These are phyloP conservation scores for Lamproptera curius DNA, from an alignment of 2,888 invertebrate genomes.

Conservation along the genomic window DNA sequence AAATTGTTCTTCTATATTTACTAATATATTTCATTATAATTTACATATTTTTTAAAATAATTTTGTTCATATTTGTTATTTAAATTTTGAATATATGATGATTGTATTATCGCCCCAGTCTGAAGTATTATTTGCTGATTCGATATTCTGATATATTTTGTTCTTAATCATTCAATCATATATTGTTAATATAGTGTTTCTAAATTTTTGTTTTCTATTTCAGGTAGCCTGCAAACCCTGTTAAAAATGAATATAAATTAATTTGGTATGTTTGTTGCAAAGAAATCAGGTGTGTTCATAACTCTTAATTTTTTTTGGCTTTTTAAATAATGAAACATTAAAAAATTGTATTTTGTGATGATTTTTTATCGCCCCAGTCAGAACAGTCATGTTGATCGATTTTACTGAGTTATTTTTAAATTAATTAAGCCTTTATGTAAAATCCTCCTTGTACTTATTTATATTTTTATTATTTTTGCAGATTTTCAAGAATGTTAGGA, in stretches of 20 bases:
- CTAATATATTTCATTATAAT: background rate
- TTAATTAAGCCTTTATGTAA: too few species aligned
- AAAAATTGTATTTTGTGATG: too few species aligned
- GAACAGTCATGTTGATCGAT: slow-evolving; percentile 7
- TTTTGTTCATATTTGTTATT: background rate
- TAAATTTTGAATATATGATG: slow-evolving; percentile 32
- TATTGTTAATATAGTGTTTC: too few species aligned
- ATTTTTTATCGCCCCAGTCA: slow-evolving; percentile 14
- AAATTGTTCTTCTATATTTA: slow-evolving; percentile 24
- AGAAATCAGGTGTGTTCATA: background rate
- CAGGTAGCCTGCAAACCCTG: background rate
- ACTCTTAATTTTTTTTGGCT: too few species aligned
- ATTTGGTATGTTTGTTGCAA: too few species aligned
- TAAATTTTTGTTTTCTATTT: background rate
- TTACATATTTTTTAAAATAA: background rate
- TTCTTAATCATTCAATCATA: background rate
- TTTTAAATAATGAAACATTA: too few species aligned
- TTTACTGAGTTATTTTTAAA: slow-evolving; percentile 11
- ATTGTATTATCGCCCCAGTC: slow-evolving; percentile 56
- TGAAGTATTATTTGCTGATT: slow-evolving; percentile 46
- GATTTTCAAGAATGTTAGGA: too few species aligned
- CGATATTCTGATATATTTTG: slow-evolving; percentile 28
- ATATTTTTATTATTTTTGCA: too few species aligned
- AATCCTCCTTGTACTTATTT: too few species aligned
- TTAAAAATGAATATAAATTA: background rate